phyloP scores from a whole-genome alignment of 2,113 vertebrate genomes.

The Pitta sordida region DNA sequence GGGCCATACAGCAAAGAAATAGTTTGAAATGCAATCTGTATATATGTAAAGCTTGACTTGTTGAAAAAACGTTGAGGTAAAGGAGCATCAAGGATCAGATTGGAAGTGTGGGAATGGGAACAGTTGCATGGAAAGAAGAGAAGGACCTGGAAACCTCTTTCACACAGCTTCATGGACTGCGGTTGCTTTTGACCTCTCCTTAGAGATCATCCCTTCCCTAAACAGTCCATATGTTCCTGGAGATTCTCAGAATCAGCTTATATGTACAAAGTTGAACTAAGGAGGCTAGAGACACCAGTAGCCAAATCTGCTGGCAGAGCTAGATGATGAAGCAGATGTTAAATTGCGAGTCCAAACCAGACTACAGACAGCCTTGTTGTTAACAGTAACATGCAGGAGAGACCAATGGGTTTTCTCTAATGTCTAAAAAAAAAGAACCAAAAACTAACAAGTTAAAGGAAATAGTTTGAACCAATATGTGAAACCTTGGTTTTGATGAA shows the following conservation, averaged over 20 bases:
- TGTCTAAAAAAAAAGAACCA: not conserved
- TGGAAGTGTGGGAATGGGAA: rapidly evolving
- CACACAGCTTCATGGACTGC: not conserved
- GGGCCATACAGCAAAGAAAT: not conserved
- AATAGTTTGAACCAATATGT: not conserved
- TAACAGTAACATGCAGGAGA: not conserved
- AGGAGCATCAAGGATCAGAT: not conserved
- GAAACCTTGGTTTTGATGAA: not conserved
- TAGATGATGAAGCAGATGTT: slow-evolving; percentile 43
- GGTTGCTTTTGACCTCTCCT: not conserved
- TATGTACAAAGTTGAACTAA: slow-evolving; percentile 44
- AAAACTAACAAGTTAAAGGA: not conserved
- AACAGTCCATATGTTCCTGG: slow-evolving; percentile 26
- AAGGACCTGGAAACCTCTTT: not conserved
- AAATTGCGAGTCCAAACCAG: not conserved
- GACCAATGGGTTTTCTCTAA: not conserved
- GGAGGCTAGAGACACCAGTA: slow-evolving; percentile 36
- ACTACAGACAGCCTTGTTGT: not conserved
- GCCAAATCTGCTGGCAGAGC: slow-evolving; percentile 46
- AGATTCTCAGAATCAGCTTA: slow-evolving; percentile 64
- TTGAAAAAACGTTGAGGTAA: not conserved
- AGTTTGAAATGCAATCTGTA: not conserved
- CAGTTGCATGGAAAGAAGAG: not conserved
- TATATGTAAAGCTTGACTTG: not conserved
- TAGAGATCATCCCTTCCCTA: not conserved